Conservation (phyloP, 2,113 vertebrate genomes). For the Aptenodytes patagonicus region DNA sequence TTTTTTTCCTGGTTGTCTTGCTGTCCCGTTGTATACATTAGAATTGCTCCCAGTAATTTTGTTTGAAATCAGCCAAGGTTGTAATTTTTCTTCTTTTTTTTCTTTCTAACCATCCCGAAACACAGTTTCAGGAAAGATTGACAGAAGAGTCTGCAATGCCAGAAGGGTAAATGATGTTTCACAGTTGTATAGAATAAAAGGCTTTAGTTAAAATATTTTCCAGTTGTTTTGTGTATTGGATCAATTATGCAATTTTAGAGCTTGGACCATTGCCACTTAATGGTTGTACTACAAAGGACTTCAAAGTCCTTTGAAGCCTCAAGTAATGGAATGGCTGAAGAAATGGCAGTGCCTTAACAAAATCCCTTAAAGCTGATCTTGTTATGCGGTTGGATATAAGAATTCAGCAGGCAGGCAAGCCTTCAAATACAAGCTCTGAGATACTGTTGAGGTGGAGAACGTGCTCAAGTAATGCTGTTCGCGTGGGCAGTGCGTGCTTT, state of each 20-base stretch:
- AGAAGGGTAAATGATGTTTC: slow-evolving; percentile 74
- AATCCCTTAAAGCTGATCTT: not conserved
- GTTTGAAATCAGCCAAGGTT: slow-evolving; percentile 47
- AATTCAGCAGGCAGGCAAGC: not conserved
- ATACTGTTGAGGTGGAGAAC: not conserved
- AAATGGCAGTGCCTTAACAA: not conserved
- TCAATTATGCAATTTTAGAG: not conserved
- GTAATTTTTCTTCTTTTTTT: not conserved
- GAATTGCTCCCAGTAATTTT: not conserved
- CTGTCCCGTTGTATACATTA: not conserved
- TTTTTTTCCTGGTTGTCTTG: not conserved
- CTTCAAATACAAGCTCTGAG: not conserved
- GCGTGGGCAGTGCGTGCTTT: not conserved
- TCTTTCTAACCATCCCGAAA: slow-evolving; percentile 33
- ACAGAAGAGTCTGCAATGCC: slow-evolving; percentile 68
- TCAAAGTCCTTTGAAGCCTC: not conserved
- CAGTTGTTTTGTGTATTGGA: not conserved
- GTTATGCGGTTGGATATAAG: not conserved
- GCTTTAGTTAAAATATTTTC: slow-evolving; percentile 74
- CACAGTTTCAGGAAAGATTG: slow-evolving; percentile 57
- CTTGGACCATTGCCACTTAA: not conserved
- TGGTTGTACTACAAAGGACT: not conserved
- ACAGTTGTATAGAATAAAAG: slow-evolving; percentile 80
- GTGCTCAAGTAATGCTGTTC: not conserved
- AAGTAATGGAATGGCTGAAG: not conserved